These are phyloP conservation scores for Tetramorium bicarinatum DNA, from an alignment of 2,888 invertebrate species.

Conservation along the genomic window DNA sequence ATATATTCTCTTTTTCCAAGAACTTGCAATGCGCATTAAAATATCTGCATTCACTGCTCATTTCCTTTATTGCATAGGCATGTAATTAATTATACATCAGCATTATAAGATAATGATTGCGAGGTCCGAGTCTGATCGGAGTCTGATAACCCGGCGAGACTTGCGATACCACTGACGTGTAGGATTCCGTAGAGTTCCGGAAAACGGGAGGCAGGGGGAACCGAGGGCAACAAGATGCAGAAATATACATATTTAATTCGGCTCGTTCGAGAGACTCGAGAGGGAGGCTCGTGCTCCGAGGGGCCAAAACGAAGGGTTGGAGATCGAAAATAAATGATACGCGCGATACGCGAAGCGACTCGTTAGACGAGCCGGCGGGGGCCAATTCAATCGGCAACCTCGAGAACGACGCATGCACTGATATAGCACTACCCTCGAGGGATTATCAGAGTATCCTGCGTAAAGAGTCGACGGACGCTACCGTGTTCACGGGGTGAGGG, in stretches of 20 bases:
- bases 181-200: background rate
- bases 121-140: background rate
- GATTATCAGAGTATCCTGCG: background rate
- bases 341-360: background rate
- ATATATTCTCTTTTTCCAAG: background rate
- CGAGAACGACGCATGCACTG: background rate
- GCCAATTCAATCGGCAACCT: background rate
- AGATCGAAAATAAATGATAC: background rate
- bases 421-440: background rate
- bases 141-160: background rate
- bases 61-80: background rate
- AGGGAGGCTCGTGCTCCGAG: background rate
- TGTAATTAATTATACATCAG: background rate
- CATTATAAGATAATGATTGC: background rate
- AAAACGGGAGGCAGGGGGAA: too few relatives aligned
- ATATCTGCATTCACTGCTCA: background rate
- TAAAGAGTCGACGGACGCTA: slow-evolving; percentile 1
- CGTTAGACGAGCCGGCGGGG: background rate
- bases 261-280: background rate
- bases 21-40: background rate
- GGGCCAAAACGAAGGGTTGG: background rate
- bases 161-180: background rate
- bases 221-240: background rate
- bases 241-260: background rate
- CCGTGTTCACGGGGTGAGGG: background rate